A percentile compares a stretch with the other conserved stretches of the same genome.
Evolutionary conservation across 1,140 invertebrate species (phyloP).

Genomic region (Pteromalus puparum): DNA sequence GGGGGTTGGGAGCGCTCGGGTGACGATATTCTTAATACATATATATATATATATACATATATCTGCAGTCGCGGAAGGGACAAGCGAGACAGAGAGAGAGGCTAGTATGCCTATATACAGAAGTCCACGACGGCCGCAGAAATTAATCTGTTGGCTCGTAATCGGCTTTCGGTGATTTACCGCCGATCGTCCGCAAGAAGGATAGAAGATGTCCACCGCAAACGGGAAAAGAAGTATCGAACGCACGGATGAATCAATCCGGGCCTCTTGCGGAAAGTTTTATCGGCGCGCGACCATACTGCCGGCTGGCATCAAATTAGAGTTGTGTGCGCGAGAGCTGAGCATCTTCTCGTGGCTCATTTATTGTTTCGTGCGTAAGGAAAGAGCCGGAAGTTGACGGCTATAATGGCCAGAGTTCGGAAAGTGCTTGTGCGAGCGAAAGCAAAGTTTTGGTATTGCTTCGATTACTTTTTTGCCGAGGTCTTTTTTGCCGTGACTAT

Average conservation of each 20-base stretch:
- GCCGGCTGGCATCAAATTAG: conserved; percentile 49
- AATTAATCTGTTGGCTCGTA: conserved; percentile 72
- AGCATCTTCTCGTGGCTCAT: conserved; percentile 32
- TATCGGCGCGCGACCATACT: conserved; percentile 64
- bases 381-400: not conserved
- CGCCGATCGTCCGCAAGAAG: conserved; percentile 57
- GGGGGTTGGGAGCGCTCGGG: not conserved
- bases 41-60: too few relatives aligned
- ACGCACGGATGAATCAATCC: conserved; percentile 58
- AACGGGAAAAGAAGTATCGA: conserved; percentile 57
- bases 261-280: conserved; percentile 56
- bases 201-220: conserved; percentile 58
- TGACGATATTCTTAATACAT: conserved; percentile 45
- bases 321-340: conserved; percentile 1
- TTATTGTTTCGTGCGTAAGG: conserved; percentile 19
- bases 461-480: not conserved
- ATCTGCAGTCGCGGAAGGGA: not conserved
- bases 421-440: not conserved
- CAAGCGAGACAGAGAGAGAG: not conserved
- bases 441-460: conserved; percentile 21
- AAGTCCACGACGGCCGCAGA: conserved; percentile 51
- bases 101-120: not conserved
- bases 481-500: not conserved
- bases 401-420: not conserved
- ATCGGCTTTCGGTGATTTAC: conserved; percentile 72